phyloP scores from a whole-genome alignment of 2,888 invertebrate genomes.

The Physocephala rufipes region DNA sequence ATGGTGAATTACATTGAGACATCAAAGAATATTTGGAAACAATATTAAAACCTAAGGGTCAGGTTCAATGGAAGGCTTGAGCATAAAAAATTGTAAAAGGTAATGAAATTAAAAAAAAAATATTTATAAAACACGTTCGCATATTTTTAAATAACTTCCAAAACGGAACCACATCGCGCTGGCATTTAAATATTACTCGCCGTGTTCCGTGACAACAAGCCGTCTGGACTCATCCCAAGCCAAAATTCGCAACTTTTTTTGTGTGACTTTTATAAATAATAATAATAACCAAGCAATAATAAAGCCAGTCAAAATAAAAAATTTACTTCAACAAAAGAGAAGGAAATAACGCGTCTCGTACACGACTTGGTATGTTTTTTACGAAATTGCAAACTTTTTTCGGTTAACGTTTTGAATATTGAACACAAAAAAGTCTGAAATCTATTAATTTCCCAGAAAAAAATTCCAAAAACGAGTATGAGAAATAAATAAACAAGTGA shows the following conservation, averaged over 20 bases:
- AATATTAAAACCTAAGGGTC: background rate
- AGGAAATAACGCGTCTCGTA: too few relatives aligned
- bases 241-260: constrained; percentile 17
- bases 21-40: too few relatives aligned
- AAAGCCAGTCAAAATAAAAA: constrained; percentile 11
- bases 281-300: background rate
- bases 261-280: constrained; percentile 32
- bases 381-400: background rate
- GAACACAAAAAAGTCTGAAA: too few relatives aligned
- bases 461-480: too few relatives aligned
- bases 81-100: constrained; percentile 8
- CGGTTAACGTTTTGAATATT: too few relatives aligned
- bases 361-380: background rate
- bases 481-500: background rate
- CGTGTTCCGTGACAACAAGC: constrained; percentile 25
- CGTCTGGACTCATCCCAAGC: constrained; percentile 20
- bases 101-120: background rate
- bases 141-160: background rate
- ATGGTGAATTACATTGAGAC: too few relatives aligned
- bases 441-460: background rate
- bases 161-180: too few relatives aligned
- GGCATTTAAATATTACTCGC: background rate
- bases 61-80: background rate
- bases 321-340: background rate
- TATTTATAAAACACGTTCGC: background rate